Conservation (phyloP, 1,140 invertebrate genomes). For the Sarcophaga peregrina region DNA sequence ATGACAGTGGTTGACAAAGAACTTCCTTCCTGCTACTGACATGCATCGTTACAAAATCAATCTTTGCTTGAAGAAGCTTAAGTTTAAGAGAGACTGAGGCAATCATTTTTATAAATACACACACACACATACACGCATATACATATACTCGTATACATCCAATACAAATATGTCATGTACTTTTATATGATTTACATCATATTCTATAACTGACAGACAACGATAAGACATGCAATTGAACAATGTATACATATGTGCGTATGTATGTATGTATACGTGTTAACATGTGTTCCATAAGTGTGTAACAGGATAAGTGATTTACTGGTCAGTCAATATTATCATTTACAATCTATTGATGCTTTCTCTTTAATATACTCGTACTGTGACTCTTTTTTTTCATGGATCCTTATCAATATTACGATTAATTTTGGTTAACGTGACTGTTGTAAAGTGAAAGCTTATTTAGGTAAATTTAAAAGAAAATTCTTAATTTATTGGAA, state of each 20-base stretch:
- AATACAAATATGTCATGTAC: neutral
- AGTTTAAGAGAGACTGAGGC: neutral
- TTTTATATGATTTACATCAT: constrained; percentile 3
- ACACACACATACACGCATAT: no score
- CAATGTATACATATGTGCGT: neutral
- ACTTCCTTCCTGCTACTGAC: neutral
- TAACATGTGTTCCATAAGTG: neutral
- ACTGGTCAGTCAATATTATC: neutral
- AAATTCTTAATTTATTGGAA: no score
- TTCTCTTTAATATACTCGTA: no score
- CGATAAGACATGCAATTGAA: no score
- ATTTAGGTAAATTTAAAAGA: no score
- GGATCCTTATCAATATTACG: no score
- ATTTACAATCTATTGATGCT: neutral
- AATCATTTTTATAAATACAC: neutral
- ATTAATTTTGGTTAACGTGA: no score
- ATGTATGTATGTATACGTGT: neutral
- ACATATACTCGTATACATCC: neutral
- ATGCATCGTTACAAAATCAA: constrained; percentile 10
- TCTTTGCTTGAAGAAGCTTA: neutral
- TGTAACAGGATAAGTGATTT: neutral
- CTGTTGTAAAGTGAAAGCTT: no score
- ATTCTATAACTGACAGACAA: neutral
- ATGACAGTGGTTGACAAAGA: constrained; percentile 9
- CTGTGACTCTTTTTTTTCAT: no score